Base-by-base conservation (phyloP, 2,797 vertebrate genomes). In the Lithobates sylvaticus region DNA sequence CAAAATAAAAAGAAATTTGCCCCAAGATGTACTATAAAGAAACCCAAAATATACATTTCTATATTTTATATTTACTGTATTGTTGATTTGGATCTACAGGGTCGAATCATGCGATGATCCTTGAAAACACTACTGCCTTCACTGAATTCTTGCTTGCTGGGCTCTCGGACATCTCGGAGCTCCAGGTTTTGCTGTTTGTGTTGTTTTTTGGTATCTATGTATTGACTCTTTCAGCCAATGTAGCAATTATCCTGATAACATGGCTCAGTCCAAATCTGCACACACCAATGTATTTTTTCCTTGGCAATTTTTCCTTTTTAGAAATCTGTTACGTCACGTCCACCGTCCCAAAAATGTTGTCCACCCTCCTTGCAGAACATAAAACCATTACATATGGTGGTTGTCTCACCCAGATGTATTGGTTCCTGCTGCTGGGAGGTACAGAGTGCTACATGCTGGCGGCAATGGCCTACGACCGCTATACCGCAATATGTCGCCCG, bases 291-390 rank as follows among this genome's bases (percentile, higher is more conserved):
- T 85, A 91, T 44, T 58, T 90, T 9, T 84, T 90, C 36, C 87
- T 91, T 13, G 89, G 86, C 65, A 90, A 88, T 71, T 91, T 92
- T 68, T 88, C 91, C 71, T 91, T 90, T 76, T 69, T 91, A 23
- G 90, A 92, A 68, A 90, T 93, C 5, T 91, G 88, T 80, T 91
- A 91, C 4, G 12, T 83, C 18, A 73, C 84, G 5, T 65, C 61
- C 75, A 88, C 84, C 0, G 47, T 83, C 0, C 87, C 86, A 7
- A 78, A 76, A 36, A 75, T 87, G 76, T 32, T 87, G 27, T 16
- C 70, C 9, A 68, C 50, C n/a, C 42, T 85, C 23, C 69, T 85
- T 9, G 26, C 54, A 16, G 27, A 68, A 10, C 58, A 54, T n/a
- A 80, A 79, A n/a, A 68, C 58, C 1, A 85, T 85, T 58, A 74